phyloP scores from a whole-genome alignment of 2,797 vertebrate species.

The Coendou prehensilis region DNA sequence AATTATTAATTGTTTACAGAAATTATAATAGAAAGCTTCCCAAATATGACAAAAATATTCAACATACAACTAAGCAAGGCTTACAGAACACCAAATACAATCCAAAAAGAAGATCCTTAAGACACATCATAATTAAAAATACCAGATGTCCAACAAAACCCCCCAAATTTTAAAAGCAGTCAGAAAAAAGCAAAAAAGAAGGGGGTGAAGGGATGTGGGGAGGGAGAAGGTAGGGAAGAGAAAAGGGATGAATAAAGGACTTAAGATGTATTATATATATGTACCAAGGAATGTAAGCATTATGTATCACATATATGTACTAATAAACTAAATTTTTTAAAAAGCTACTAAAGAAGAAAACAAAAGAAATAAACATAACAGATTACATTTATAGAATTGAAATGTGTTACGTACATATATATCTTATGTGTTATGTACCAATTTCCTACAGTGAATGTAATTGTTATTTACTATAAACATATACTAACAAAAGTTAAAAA shows the following conservation, averaged over 20 bases:
- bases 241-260: not conserved
- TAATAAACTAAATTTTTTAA: not conserved
- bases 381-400: not conserved
- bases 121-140: not conserved
- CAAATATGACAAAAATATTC: not conserved
- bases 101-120: not conserved
- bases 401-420: not conserved
- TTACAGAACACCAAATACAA: not conserved
- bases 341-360: not conserved
- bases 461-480: not conserved
- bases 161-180: not conserved
- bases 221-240: not conserved
- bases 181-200: not conserved
- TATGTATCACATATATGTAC: not conserved
- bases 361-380: not conserved
- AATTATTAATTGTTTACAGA: not conserved
- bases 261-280: not conserved
- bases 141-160: not conserved
- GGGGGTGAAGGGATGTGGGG: not conserved
- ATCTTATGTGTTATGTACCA: not conserved
- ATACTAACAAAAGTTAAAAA: not conserved
- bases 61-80: not conserved
- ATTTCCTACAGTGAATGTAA: not conserved
- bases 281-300: not conserved
- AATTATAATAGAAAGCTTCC: not conserved